Evolutionary conservation across 2,113 vertebrate species (phyloP).

Genomic region (Phocoena sinus): DNA sequence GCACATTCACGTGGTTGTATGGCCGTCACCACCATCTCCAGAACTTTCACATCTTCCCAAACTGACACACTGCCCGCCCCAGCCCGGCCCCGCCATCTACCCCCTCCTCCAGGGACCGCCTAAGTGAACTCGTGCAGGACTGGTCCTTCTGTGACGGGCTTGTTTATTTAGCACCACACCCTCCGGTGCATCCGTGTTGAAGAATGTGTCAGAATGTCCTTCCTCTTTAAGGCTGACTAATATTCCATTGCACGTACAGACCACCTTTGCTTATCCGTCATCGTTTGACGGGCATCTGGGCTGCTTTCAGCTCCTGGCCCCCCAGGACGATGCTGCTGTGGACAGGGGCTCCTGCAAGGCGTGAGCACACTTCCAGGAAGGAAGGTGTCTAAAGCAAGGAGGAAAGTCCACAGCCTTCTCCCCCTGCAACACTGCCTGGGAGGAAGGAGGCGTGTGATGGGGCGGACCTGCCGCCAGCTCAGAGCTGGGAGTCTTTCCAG

Average conservation of each 20-base stretch:
- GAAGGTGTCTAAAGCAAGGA: too few relatives aligned
- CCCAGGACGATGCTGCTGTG: background rate
- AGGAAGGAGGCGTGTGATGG: background rate
- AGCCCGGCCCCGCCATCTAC: accelerated
- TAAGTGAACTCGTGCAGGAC: accelerated
- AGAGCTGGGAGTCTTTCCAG: background rate
- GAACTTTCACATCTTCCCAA: background rate
- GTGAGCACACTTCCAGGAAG: accelerated
- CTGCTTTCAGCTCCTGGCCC: background rate
- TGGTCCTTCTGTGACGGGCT: background rate
- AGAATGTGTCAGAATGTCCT: background rate
- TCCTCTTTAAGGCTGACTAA: background rate
- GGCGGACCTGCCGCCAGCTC: background rate
- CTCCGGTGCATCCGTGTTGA: background rate
- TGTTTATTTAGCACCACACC: background rate
- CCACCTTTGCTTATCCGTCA: accelerated
- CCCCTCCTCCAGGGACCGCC: background rate
- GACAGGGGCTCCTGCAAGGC: accelerated
- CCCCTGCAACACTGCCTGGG: background rate
- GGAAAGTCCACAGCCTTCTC: background rate
- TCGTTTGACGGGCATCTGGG: accelerated
- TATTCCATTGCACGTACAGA: accelerated
- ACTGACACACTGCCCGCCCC: background rate
- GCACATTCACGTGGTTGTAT: background rate
- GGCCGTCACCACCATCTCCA: background rate